Evolutionary conservation across 2,797 vertebrate genomes (phyloP), one percentile per base, ranked within the genome.

Genomic region (Cuculus canorus): DNA sequence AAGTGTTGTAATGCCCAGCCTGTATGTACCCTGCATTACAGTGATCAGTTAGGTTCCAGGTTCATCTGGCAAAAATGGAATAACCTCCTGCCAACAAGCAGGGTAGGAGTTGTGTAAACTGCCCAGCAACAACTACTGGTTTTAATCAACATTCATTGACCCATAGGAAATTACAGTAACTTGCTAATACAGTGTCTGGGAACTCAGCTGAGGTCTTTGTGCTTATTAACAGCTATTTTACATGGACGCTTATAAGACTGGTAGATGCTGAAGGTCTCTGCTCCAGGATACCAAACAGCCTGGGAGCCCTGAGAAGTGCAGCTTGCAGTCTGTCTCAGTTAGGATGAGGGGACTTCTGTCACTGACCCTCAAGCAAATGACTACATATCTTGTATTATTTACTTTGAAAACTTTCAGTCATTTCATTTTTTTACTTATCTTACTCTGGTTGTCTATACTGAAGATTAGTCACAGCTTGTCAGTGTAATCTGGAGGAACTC

Each of bases 71-170:
- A 48, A 85, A 92, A 91, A 77, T 23, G 30, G 65, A 82, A 88
- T 32, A 81, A 71, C 19, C 13, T 2, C 4, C n/a, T 71, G 28
- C 35, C 72, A 81, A 68, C 9, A 64, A 71, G 15, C 13, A 65
- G 15, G 25, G 13, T 56, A 17, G 37, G 41, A 93, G 30, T 17
- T 81, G 13, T 59, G 47, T 54, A 72, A 88, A 90, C 21, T 52
- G 33, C 33, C 56, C 27, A 2, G 37, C 28, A 72, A 33, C 50
- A 93, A 70, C 93, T 64, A 10, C 8, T 83, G 68, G 0, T n/a
- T 91, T 68, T 78, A 60, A 63, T 83, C 86, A 78, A 68, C 94
- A 88, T 81, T 81, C 24, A 63, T 78, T 88, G 43, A 81, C 48
- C 19, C 24, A 37, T 2, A 84, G 61, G 88, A 92, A 88, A 93